Conservation (phyloP, 2,113 vertebrate species). For the Oceanodroma tethys region DNA sequence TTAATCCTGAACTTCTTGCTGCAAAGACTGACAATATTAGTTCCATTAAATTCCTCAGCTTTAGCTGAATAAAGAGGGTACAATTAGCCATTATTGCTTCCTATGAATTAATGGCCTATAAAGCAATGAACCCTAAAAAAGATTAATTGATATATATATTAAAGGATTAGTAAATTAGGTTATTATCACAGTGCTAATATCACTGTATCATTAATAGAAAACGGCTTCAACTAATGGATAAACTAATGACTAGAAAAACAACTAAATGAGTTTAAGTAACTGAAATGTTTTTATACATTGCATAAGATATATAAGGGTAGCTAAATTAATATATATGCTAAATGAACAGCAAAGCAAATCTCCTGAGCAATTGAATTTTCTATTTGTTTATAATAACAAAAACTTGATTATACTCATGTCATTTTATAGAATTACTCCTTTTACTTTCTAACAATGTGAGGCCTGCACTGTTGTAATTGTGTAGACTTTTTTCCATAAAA, state of each 20-base stretch:
- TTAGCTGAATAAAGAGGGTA: neutral
- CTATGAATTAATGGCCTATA: neutral
- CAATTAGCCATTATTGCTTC: neutral
- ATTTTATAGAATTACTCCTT: neutral
- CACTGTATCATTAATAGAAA: neutral
- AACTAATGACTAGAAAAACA: neutral
- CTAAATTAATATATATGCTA: neutral
- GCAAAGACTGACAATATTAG: neutral
- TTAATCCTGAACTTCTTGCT: neutral
- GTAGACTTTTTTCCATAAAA: neutral
- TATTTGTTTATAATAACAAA: neutral
- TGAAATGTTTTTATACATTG: neutral
- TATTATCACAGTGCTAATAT: neutral
- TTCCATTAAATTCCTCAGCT: neutral
- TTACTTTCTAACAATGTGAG: neutral
- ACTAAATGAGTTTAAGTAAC: neutral
- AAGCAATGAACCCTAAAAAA: neutral
- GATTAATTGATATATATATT: neutral
- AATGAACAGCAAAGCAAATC: neutral
- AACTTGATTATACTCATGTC: neutral
- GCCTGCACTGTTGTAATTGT: neutral
- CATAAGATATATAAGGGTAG: neutral
- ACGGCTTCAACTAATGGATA: neutral
- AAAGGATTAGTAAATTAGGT: neutral
- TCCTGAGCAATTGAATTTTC: neutral